Evolutionary conservation across 2,888 invertebrate genomes (phyloP).

Genomic region (Ellobium chinense): DNA sequence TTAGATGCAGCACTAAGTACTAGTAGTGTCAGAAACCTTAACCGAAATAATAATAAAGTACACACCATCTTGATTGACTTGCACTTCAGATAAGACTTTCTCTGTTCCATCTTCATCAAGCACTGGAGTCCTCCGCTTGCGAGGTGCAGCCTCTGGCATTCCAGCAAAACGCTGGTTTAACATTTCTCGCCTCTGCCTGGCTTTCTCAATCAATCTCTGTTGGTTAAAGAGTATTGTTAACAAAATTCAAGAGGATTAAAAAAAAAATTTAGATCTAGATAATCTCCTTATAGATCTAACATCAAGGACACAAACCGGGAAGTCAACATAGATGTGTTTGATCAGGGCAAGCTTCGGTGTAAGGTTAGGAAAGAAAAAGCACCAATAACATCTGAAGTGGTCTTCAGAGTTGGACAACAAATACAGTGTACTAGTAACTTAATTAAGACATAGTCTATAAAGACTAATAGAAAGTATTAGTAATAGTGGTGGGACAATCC

Average conservation of each 20-base stretch:
- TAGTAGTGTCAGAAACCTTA: too few relatives aligned
- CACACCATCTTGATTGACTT: conserved; percentile 43
- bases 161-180: conserved; percentile 69
- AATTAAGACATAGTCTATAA: too few relatives aligned
- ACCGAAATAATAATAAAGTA: too few relatives aligned
- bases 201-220: conserved; percentile 69
- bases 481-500: too few relatives aligned
- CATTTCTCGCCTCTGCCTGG: conserved; percentile 68
- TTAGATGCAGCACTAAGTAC: too few relatives aligned
- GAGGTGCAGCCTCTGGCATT: conserved; percentile 70
- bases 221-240: too few relatives aligned
- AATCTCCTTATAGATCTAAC: neutral
- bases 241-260: neutral
- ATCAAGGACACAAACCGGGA: neutral
- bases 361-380: neutral
- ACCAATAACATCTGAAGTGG: too few relatives aligned
- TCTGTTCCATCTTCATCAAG: conserved; percentile 59
- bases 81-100: conserved; percentile 58
- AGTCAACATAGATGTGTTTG: too few relatives aligned
- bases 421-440: too few relatives aligned
- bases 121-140: conserved; percentile 62
- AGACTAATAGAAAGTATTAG: too few relatives aligned
- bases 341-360: too few relatives aligned
- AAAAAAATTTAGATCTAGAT: neutral
- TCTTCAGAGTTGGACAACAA: too few relatives aligned